Evolutionary conservation across 2,888 invertebrate genomes (phyloP).

Genomic region (Nomada goodeniana): DNA sequence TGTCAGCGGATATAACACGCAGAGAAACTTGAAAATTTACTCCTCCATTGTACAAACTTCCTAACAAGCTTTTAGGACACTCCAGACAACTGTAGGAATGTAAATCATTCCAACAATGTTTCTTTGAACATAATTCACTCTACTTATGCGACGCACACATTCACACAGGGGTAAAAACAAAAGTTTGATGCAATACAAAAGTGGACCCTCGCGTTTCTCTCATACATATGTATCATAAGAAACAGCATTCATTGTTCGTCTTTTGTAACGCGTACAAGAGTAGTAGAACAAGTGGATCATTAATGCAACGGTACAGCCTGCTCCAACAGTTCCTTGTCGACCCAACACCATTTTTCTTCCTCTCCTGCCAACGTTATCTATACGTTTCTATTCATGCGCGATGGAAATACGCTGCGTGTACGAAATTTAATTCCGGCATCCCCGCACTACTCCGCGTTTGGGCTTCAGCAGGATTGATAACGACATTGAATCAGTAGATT

Average conservation of each 20-base stretch:
- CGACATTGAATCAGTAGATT: slow-evolving; percentile 58
- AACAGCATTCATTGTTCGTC: neutral
- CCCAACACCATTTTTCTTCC: slow-evolving; percentile 52
- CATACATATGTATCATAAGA: neutral
- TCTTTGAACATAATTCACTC: neutral
- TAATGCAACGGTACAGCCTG: slow-evolving; percentile 36
- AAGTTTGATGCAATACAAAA: neutral
- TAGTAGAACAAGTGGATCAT: slow-evolving; percentile 18
- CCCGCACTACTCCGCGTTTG: slow-evolving; percentile 4
- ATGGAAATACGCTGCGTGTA: slow-evolving; percentile 42
- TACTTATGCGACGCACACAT: neutral
- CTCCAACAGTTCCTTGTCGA: slow-evolving; percentile 17
- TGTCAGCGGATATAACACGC: too few relatives aligned
- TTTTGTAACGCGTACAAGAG: neutral
- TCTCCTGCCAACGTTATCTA: slow-evolving; percentile 31
- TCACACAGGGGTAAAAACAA: neutral
- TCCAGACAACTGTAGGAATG: neutral
- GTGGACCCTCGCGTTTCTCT: neutral
- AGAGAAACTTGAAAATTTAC: too few relatives aligned
- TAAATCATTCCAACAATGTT: neutral
- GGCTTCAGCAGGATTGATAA: slow-evolving; percentile 61
- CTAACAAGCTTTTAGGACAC: too few relatives aligned
- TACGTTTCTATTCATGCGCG: slow-evolving; percentile 29
- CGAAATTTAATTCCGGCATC: slow-evolving; percentile 63
- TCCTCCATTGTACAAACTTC: too few relatives aligned